Base-by-base conservation (phyloP, 2,113 vertebrate species). In the Dunckerocampus dactyliophorus region DNA sequence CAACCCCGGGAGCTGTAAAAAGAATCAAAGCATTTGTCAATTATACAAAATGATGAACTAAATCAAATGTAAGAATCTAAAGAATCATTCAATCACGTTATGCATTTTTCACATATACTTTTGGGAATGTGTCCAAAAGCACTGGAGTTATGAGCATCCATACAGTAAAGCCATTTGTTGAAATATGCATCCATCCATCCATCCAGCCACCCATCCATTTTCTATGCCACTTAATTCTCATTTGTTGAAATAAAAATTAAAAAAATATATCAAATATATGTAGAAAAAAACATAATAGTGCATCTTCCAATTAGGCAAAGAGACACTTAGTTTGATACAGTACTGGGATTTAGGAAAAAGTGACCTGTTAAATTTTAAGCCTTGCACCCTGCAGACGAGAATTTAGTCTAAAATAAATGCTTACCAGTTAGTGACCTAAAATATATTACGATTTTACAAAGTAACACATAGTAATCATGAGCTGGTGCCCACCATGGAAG, bases 321-420 rank as follows among this genome's bases (percentile, higher is more conserved):
- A 67, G 68, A 72, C 68, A 72, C 51, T 8, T 24, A 7, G 43
- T 60, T 17, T 54, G 3, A 15, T 31, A n/a, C 37, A 50, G 56
- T 28, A n/a, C 21, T 39, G 4, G 24, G 24, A 28, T 28, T 28
- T 28, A 3, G 24, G 5, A 34, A 34, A 34, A 34, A 34, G 1
- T 34, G 6, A 34, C 31, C 24, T 28, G 24, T 28, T 28, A 28
- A 28, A 34, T 34, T 34, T 34, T 5, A 34, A 34, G 31, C 31
- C 24, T 28, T 28, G 24, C 5, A 5, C 86, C 84, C 86, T 88
- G 87, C 71, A 88, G 80, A 82, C 79, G 66, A 69, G 67, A 67
- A 62, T 71, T 14, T 42, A 59, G 16, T 62, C 20, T 53, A n/a
- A 4, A 50, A 47, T 19, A 52, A 65, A 62, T 47, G 46, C 42